Conservation (phyloP, 1,140 invertebrate genomes). For the Solen grandis region DNA sequence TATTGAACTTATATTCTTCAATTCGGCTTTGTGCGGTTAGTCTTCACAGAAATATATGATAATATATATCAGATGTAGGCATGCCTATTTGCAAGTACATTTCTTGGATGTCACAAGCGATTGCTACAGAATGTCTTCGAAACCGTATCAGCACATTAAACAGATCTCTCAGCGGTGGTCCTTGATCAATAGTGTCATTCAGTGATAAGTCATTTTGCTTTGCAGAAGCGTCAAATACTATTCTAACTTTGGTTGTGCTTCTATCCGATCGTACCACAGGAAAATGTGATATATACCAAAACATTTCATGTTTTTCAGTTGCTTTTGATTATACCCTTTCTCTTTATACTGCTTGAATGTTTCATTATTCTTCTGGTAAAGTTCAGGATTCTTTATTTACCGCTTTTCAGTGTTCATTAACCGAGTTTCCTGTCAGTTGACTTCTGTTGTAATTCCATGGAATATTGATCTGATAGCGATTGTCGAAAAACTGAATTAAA, state of each 20-base stretch:
- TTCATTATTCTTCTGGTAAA: conserved; percentile 8
- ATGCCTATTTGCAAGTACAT: conserved; percentile 46
- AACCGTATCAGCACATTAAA: conserved; percentile 56
- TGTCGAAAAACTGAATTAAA: neutral
- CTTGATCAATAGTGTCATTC: conserved; percentile 47
- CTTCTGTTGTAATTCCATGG: conserved; percentile 33
- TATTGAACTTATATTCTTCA: conserved; percentile 26
- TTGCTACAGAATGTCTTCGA: conserved; percentile 46
- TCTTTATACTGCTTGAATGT: conserved; percentile 10
- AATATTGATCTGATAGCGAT: conserved; percentile 31
- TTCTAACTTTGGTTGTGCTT: conserved; percentile 40
- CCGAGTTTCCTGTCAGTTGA: conserved; percentile 4
- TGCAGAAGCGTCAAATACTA: conserved; percentile 51
- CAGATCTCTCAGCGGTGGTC: conserved; percentile 71
- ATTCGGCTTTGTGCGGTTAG: neutral
- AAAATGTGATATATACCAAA: conserved; percentile 55
- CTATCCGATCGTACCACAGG: conserved; percentile 44
- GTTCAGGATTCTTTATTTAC: conserved; percentile 12
- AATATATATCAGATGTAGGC: neutral
- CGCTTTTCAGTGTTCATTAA: conserved; percentile 44
- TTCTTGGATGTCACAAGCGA: conserved; percentile 48
- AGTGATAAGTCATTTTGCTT: conserved; percentile 11
- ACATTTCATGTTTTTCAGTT: neutral
- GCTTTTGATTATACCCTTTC: conserved; percentile 7
- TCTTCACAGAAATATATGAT: conserved; percentile 47